These are phyloP conservation scores for Trinectes maculatus DNA, from an alignment of 2,113 vertebrate genomes.

Conservation along the genomic window DNA sequence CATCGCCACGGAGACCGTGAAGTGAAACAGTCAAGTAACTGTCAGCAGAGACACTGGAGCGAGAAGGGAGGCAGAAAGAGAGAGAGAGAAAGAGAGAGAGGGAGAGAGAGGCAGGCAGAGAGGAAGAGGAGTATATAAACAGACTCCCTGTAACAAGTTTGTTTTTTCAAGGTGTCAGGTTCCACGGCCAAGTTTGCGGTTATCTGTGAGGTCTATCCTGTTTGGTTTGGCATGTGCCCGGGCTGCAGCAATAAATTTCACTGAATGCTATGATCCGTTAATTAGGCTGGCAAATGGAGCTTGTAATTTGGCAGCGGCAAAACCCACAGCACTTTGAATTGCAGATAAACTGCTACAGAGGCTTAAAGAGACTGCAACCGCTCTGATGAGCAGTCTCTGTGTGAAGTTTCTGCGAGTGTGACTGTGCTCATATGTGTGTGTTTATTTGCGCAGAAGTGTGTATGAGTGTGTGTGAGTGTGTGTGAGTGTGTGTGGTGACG, in stretches of 20 bases:
- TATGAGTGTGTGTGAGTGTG: neutral
- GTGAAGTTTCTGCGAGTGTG: conserved; percentile 49
- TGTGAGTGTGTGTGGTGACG: conserved; percentile 1
- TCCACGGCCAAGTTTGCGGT: conserved; percentile 70
- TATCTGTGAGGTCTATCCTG: conserved; percentile 77
- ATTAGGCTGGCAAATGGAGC: conserved; percentile 82
- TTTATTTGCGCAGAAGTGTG: neutral
- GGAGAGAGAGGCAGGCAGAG: conserved; percentile 31
- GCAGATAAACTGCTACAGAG: conserved; percentile 67
- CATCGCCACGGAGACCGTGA: conserved; percentile 67
- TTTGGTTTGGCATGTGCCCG: conserved; percentile 74
- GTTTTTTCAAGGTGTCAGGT: conserved; percentile 79
- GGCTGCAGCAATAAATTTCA: conserved; percentile 74
- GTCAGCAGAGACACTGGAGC: conserved; percentile 77
- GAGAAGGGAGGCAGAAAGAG: conserved; percentile 51
- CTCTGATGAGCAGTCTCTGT: conserved; percentile 42
- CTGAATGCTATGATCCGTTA: conserved; percentile 77
- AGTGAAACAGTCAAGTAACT: conserved; percentile 79
- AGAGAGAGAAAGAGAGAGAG: conserved; percentile 19
- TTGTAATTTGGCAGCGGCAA: conserved; percentile 80
- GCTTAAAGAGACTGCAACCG: conserved; percentile 61
- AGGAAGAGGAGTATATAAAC: conserved; percentile 70
- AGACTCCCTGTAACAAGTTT: conserved; percentile 77
- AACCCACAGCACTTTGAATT: conserved; percentile 74
- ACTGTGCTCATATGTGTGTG: conserved; percentile 5